Percentiles rank a stretch among this genome's conserved stretches.
phyloP scores from a whole-genome alignment of 2,797 vertebrate genomes.

The Garrulus glandarius region DNA sequence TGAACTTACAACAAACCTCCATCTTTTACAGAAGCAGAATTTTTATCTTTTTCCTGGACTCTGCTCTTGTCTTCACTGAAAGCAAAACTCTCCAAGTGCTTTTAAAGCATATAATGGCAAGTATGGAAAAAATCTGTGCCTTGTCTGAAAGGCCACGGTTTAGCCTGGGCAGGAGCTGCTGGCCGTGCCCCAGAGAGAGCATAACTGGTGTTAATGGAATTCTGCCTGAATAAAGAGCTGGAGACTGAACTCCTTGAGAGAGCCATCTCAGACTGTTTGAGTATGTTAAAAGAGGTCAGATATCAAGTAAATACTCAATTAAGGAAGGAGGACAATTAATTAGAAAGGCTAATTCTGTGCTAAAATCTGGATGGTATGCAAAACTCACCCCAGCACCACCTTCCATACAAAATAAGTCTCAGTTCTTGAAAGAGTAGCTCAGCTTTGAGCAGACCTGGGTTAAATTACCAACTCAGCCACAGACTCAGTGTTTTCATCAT shows the following conservation, averaged over 20 bases:
- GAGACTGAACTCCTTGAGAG: not conserved
- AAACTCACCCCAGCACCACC: not conserved
- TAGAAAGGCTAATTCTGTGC: conserved; percentile 8
- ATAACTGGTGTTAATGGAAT: not conserved
- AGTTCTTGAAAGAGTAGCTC: not conserved
- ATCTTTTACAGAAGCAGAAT: not conserved
- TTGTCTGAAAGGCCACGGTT: not conserved
- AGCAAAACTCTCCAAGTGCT: not conserved
- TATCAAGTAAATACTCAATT: conserved; percentile 23
- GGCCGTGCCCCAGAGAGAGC: not conserved
- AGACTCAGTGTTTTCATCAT: not conserved
- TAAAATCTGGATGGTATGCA: not conserved
- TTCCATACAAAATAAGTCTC: not conserved
- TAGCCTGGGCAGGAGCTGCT: not conserved
- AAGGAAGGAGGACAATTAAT: not conserved
- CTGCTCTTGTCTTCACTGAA: not conserved
- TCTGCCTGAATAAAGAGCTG: not conserved
- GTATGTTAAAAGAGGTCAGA: not conserved
- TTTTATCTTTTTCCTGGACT: not conserved
- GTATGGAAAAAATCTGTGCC: not conserved
- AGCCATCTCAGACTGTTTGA: not conserved
- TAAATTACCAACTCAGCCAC: not conserved
- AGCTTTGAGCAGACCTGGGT: not conserved
- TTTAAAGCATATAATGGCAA: not conserved
- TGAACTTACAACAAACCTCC: not conserved